Evolutionary conservation across 2,113 vertebrate species (phyloP), one percentile per base, ranked within the genome.

Genomic region (Isichthys henryi): DNA sequence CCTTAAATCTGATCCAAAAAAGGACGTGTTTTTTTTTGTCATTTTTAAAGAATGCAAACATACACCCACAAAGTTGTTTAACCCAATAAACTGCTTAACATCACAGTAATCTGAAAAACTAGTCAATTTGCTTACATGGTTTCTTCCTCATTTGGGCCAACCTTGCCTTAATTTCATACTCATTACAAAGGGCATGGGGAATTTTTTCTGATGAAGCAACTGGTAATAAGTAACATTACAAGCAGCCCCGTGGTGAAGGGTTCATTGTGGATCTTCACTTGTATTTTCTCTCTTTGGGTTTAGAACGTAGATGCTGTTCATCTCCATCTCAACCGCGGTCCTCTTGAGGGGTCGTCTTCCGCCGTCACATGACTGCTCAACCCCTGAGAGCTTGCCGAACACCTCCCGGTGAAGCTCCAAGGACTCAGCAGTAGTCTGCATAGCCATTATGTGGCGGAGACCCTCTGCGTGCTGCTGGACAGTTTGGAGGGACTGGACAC

Each of bases 381-480:
- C 90, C 3, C 80, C 86, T 0, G 70, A 15, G 9, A 23, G 1
- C 10, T 0, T 3, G 5, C 91, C 91, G 0, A 96, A 93, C 8
- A 95, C 94, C 0, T 95, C 95, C 4, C 58, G 74, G 90, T 96
- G 95, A 91, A 97, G 91, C 91, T 95, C 96, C 92, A 95, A 93
- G 0, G 95, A 94, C 88, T 96, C 92, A 3, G 94, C 92, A 9
- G 92, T 86, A 3, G 96, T 96, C 35, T 96, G 95, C 93, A 95
- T 93, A 93, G 92, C 92, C 88, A 98, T 92, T 0, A 95, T 94
- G 91, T 97, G 94, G 10, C 95, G 95, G 91, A 99, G 95, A 39
- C 97, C 97, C 83, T 97, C 95, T 1, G 96, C 97, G 92, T 94
- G 96, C 93, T 96, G 95, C 94, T 97, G 94, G 58, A 98, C 94